These are phyloP conservation scores for Enteromius radiatus DNA, from an alignment of 2,797 vertebrate species.

Conservation along the genomic window DNA sequence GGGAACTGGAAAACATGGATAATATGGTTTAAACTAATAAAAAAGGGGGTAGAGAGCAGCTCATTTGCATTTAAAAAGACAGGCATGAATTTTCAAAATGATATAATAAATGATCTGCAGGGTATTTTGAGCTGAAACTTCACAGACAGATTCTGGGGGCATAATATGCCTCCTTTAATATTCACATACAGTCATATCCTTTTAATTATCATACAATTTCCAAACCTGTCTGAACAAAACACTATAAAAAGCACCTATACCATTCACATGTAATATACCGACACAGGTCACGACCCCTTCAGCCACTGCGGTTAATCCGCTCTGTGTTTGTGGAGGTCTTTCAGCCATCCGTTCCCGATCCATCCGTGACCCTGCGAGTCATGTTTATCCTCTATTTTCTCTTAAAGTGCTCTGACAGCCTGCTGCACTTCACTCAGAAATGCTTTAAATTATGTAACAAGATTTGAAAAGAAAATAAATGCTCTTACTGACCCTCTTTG, in stretches of 20 bases:
- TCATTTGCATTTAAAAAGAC: too few relatives aligned
- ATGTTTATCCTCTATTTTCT: constrained; percentile 7
- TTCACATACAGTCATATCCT: not conserved
- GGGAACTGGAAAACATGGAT: too few relatives aligned
- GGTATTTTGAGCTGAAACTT: too few relatives aligned
- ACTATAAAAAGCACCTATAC: not conserved
- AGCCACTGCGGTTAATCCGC: not conserved
- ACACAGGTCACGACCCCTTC: not conserved
- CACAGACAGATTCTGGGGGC: too few relatives aligned
- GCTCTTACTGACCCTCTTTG: constrained; percentile 49
- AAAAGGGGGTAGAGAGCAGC: too few relatives aligned
- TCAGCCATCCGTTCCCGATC: not conserved
- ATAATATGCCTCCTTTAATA: too few relatives aligned
- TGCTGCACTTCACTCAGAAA: constrained; percentile 58
- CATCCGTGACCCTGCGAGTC: not conserved
- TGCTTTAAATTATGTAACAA: constrained; percentile 65
- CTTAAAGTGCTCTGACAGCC: constrained; percentile 27
- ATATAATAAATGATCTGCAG: too few relatives aligned
- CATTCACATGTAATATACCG: not conserved
- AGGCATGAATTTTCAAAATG: too few relatives aligned
- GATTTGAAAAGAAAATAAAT: constrained; percentile 57
- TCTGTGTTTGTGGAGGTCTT: not conserved
- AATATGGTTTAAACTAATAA: too few relatives aligned
- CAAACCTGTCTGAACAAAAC: not conserved
- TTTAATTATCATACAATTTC: not conserved